These are phyloP conservation scores for Drosophila insularis DNA, from an alignment of 1,140 invertebrate species.

Conservation along the genomic window DNA sequence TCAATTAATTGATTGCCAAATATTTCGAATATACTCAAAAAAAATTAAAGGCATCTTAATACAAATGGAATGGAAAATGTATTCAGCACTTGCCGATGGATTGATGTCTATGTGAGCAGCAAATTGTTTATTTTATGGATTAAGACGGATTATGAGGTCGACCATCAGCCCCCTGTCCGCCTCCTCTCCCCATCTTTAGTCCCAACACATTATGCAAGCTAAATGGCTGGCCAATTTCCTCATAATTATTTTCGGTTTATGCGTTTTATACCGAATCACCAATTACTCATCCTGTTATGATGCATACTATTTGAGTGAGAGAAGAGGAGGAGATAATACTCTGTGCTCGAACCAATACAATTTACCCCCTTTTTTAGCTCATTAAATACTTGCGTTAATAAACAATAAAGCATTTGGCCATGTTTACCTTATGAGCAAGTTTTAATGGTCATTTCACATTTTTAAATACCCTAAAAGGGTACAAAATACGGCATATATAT, in stretches of 20 bases:
- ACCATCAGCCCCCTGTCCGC: neutral
- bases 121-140: slow-evolving; percentile 78
- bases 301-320: neutral
- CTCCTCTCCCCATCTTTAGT: neutral
- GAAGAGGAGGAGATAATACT: neutral
- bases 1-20: slow-evolving; percentile 79
- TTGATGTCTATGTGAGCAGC: slow-evolving; percentile 59
- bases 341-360: slow-evolving; percentile 13
- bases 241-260: slow-evolving; percentile 35
- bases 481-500: neutral
- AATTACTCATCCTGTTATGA: slow-evolving; percentile 64
- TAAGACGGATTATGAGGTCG: slow-evolving; percentile 74
- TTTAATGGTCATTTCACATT: slow-evolving; percentile 53
- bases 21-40: slow-evolving; percentile 40
- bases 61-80: slow-evolving; percentile 43
- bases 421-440: slow-evolving; percentile 74
- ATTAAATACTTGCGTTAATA: slow-evolving; percentile 53
- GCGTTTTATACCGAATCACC: slow-evolving; percentile 29
- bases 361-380: slow-evolving; percentile 14
- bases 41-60: slow-evolving; percentile 34
- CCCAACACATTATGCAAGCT: neutral
- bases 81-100: slow-evolving; percentile 54
- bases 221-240: slow-evolving; percentile 27
- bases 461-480: neutral
- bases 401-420: slow-evolving; percentile 67